Evolutionary conservation across 2,888 invertebrate species (phyloP).

Genomic region (Xestia sexstrigata): DNA sequence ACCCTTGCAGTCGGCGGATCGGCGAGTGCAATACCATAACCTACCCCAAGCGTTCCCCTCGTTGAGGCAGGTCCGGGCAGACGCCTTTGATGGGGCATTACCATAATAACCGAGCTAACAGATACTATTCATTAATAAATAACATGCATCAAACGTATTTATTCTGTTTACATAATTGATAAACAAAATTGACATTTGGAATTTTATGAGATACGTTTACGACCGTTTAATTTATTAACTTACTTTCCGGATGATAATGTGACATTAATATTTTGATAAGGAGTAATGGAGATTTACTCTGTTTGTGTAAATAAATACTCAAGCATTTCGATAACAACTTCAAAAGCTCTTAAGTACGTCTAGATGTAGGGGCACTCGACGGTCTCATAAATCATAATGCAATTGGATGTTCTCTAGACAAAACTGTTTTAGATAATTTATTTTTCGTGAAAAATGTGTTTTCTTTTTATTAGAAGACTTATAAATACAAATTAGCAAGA

Average conservation of each 20-base stretch:
- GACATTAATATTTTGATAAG: slow-evolving; percentile 56
- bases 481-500: neutral
- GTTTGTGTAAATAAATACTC: slow-evolving; percentile 44
- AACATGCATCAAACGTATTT: slow-evolving; percentile 61
- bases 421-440: slow-evolving; percentile 22
- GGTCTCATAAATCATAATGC: slow-evolving; percentile 53
- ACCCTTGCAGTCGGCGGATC: slow-evolving; percentile 85
- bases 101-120: slow-evolving; percentile 81
- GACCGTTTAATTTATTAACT: slow-evolving; percentile 55
- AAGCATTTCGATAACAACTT: slow-evolving; percentile 50
- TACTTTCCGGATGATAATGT: slow-evolving; percentile 40
- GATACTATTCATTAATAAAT: slow-evolving; percentile 72
- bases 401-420: slow-evolving; percentile 37
- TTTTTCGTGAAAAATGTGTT: neutral
- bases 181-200: slow-evolving; percentile 63
- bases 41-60: slow-evolving; percentile 88
- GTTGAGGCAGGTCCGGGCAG: slow-evolving; percentile 85
- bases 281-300: slow-evolving; percentile 45
- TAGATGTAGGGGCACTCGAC: slow-evolving; percentile 46
- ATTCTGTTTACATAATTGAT: slow-evolving; percentile 62
- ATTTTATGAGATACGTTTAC: slow-evolving; percentile 59
- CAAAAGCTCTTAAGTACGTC: slow-evolving; percentile 52
- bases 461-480: neutral
- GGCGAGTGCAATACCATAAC: slow-evolving; percentile 88
- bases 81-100: slow-evolving; percentile 86